Conservation (phyloP, 2,797 vertebrate genomes). For the Pipistrellus pipistrellus region DNA sequence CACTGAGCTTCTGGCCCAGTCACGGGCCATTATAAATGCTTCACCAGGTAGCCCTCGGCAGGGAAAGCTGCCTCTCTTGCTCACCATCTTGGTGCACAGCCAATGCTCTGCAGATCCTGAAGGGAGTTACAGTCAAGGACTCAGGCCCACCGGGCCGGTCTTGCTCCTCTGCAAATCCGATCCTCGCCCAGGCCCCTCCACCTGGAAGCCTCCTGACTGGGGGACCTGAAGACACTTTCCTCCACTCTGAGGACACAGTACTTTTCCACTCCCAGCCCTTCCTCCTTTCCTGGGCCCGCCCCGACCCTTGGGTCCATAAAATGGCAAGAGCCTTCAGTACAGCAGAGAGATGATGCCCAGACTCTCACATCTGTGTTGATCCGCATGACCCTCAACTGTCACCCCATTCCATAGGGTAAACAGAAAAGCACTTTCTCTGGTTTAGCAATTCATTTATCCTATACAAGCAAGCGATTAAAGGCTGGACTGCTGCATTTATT, state of each 20-base stretch:
- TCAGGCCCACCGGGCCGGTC: neutral
- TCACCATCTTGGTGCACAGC: neutral
- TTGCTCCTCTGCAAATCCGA: neutral
- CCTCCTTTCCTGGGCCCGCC: fast-evolving
- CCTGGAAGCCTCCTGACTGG: neutral
- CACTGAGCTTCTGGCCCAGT: neutral
- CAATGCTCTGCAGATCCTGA: neutral
- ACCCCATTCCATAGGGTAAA: neutral
- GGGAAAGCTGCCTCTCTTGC: neutral
- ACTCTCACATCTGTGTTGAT: neutral
- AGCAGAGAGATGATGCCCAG: neutral
- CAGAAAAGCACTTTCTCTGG: neutral
- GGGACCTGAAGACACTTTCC: neutral
- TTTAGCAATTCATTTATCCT: neutral
- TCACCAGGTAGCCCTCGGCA: neutral
- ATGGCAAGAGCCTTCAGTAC: neutral
- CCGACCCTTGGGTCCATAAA: neutral
- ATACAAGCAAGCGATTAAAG: neutral
- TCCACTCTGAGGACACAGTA: neutral
- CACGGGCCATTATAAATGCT: neutral
- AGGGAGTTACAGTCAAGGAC: neutral
- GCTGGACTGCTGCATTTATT: neutral
- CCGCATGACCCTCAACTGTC: neutral
- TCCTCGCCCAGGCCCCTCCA: neutral
- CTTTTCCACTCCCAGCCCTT: neutral